Percentiles rank a stretch among this genome's conserved stretches.
Evolutionary conservation across 2,888 invertebrate genomes (phyloP).

Genomic region (Cheilosia vulpina): DNA sequence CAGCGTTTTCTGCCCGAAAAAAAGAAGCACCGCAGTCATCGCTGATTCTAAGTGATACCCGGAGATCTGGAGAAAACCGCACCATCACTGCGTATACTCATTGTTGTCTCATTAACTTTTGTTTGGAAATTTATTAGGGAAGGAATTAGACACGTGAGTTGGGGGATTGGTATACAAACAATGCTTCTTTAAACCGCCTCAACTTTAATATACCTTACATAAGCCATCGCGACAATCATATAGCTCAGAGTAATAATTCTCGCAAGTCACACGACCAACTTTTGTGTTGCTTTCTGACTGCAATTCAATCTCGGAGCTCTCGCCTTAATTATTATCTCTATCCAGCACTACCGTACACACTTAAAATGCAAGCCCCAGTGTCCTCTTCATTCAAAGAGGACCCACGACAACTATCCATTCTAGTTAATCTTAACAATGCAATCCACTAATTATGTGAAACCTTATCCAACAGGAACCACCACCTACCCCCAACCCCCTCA

Average conservation of each 20-base stretch:
- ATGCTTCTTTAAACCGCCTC: no score
- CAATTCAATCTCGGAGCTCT: conserved; percentile 34
- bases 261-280: neutral
- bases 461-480: conserved; percentile 31
- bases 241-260: neutral
- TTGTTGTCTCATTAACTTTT: no score
- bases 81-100: no score
- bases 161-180: no score
- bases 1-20: neutral
- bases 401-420: conserved; percentile 56
- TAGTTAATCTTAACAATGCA: conserved; percentile 69
- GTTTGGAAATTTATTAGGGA: no score
- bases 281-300: conserved; percentile 13
- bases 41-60: no score
- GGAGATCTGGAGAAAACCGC: no score
- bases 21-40: neutral
- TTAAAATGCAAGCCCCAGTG: conserved; percentile 35
- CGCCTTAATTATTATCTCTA: conserved; percentile 40
- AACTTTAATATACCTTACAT: neutral
- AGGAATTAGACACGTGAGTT: no score
- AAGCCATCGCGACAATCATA: neutral
- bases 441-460: conserved; percentile 72
- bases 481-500: neutral
- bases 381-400: neutral
- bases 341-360: neutral